Conservation (phyloP, 2,888 invertebrate species). For the Melanargia galathea region DNA sequence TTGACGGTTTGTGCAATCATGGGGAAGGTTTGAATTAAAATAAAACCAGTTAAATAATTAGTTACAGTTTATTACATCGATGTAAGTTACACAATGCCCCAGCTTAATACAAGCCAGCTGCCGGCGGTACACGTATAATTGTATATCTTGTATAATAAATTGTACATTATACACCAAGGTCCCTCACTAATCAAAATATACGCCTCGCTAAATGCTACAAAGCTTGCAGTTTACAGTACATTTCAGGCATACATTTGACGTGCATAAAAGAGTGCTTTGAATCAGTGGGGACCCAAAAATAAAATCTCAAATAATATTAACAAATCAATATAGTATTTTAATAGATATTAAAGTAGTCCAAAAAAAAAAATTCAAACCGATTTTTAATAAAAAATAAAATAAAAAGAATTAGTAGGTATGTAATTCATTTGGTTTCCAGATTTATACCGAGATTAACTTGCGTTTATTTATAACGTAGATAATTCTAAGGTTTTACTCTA, state of each 20-base stretch:
- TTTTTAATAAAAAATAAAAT: constrained; percentile 36
- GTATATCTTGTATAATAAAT: constrained; percentile 4
- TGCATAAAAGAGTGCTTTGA: neutral
- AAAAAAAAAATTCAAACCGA: constrained; percentile 40
- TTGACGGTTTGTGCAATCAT: neutral
- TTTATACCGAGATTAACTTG: constrained; percentile 30
- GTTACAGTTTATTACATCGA: constrained; percentile 47
- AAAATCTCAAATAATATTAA: constrained; percentile 49
- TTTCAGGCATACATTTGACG: neutral
- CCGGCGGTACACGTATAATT: constrained; percentile 18
- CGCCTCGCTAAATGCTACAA: too few relatives aligned
- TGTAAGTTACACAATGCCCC: constrained; percentile 44
- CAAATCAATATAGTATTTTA: constrained; percentile 39
- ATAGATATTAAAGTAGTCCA: constrained; percentile 42
- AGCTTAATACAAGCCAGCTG: constrained; percentile 34
- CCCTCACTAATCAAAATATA: neutral
- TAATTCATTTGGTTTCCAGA: constrained; percentile 43
- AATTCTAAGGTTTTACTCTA: constrained; percentile 1
- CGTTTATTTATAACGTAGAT: constrained; percentile 12
- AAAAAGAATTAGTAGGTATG: constrained; percentile 37
- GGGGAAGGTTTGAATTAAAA: constrained; percentile 18
- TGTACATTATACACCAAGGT: neutral
- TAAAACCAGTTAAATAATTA: constrained; percentile 38
- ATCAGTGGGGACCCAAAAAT: constrained; percentile 26
- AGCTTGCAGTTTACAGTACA: neutral